A percentile compares a stretch with the other conserved stretches of the same genome.
Conservation (phyloP, 2,113 vertebrate species). For the Leucosticte australis region DNA sequence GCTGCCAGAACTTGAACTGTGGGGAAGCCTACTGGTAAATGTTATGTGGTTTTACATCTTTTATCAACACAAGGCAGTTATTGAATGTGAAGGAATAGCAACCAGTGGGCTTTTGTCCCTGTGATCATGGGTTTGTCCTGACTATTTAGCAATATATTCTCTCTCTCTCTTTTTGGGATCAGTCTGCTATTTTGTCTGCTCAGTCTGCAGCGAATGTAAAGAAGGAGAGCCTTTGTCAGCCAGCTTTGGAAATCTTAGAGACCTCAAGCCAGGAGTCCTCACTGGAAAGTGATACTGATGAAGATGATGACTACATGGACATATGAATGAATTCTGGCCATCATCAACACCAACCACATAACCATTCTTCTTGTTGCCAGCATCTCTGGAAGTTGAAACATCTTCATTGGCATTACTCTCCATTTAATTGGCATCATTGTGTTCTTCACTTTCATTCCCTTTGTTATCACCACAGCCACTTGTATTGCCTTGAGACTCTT, state of each 20-base stretch:
- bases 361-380: conserved; percentile 37
- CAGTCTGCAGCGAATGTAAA: conserved; percentile 97
- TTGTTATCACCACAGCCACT: conserved; percentile 22
- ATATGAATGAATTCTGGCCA: conserved; percentile 77
- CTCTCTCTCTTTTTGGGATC: conserved; percentile 57
- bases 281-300: conserved; percentile 94
- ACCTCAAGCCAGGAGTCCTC: conserved; percentile 98
- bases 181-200: conserved; percentile 96
- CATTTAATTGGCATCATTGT: conserved; percentile 21
- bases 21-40: conserved; percentile 22
- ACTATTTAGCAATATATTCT: conserved; percentile 54
- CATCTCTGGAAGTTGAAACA: conserved; percentile 23
- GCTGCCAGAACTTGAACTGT: not conserved
- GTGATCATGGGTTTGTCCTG: conserved; percentile 46
- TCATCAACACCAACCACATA: conserved; percentile 38
- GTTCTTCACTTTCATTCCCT: conserved; percentile 34
- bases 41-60: not conserved
- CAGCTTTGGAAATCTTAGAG: conserved; percentile 94
- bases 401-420: conserved; percentile 48
- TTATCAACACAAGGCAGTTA: not conserved
- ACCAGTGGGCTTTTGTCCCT: conserved; percentile 44
- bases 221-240: conserved; percentile 94
- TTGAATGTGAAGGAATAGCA: conserved; percentile 28
- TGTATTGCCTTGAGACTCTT: conserved; percentile 48
- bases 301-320: conserved; percentile 97